phyloP scores from a whole-genome alignment of 2,113 vertebrate species.

The Cyanoderma ruficeps region DNA sequence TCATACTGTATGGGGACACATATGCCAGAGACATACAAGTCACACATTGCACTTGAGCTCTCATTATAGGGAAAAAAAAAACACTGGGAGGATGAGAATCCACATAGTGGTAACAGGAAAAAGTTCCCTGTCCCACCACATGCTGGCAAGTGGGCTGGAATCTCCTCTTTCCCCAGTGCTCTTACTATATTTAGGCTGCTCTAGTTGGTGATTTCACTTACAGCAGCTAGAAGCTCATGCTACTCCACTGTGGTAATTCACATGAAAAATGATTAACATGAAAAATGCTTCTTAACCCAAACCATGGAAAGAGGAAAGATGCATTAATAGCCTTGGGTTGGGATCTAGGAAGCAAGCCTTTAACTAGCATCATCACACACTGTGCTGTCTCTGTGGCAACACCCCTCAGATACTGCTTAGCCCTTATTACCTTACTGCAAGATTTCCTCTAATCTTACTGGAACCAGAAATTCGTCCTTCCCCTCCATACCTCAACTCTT shows the following conservation, averaged over 20 bases:
- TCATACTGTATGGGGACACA: background rate
- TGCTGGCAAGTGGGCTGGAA: background rate
- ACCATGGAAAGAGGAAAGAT: background rate
- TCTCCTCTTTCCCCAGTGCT: background rate
- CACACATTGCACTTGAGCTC: background rate
- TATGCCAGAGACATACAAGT: background rate
- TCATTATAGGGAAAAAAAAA: background rate
- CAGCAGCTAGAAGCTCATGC: rapidly evolving
- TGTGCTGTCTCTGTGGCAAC: background rate
- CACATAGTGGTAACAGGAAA: background rate
- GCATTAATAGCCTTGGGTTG: background rate
- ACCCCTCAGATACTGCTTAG: background rate
- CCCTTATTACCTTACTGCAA: background rate
- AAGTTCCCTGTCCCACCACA: background rate
- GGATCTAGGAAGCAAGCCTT: background rate
- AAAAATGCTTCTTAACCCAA: background rate
- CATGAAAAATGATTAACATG: background rate
- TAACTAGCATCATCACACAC: background rate
- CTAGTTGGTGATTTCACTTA: background rate
- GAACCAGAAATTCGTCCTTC: background rate
- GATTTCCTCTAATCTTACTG: background rate
- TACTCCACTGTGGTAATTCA: background rate
- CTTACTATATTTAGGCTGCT: background rate
- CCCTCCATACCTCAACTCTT: background rate
- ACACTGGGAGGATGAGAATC: background rate